Evolutionary conservation across 2,888 invertebrate species (phyloP), one percentile per base, ranked within the genome.

Genomic region (Mythimna loreyi): DNA sequence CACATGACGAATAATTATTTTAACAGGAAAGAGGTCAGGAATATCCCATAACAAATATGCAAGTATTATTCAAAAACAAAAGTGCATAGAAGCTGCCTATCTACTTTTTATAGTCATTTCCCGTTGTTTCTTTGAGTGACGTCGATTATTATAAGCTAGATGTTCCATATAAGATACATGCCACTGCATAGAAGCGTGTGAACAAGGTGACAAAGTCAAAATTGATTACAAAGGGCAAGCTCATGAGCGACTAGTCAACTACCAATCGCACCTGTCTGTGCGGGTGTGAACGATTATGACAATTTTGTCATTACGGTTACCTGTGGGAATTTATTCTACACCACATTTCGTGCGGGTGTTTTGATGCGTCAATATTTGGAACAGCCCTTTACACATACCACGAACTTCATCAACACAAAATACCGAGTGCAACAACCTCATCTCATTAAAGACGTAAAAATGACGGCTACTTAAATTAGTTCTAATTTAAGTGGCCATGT

Each of bases 231-330:
- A 86, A 87, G 86, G 86, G 86, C 81, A 83, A 77, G 74, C 82
- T 85, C 75, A 72, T 52, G 64, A 62, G 60, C 56, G 23, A 88
- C 16, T 40, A 40, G 40, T 40, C 40, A 1, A 40, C 93, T 92
- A 91, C 85, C 85, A 88, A 92, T 92, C 91, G 90, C 95, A 95
- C 95, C 95, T 95, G 95, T 90, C 89, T 83, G 79, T 83, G 82
- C 83, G 82, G 83, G 87, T 89, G 88, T 89, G 88, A 89, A 87
- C 91, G 87, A 90, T 90, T 91, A 91, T 87, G 88, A 85, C 85
- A 88, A 87, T 89, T 90, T 88, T 87, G 89, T 87, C 87, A 91
- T 91, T 89, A 89, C 70, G 82, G 81, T 84, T 84, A 71, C 83
- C 74, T 90, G 90, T 92, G 92, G 92, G 92, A 92, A 92, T 79